Percentiles rank a stretch among this genome's conserved stretches.
Evolutionary conservation across 2,888 invertebrate species (phyloP).

Genomic region (Eudemis profundana): DNA sequence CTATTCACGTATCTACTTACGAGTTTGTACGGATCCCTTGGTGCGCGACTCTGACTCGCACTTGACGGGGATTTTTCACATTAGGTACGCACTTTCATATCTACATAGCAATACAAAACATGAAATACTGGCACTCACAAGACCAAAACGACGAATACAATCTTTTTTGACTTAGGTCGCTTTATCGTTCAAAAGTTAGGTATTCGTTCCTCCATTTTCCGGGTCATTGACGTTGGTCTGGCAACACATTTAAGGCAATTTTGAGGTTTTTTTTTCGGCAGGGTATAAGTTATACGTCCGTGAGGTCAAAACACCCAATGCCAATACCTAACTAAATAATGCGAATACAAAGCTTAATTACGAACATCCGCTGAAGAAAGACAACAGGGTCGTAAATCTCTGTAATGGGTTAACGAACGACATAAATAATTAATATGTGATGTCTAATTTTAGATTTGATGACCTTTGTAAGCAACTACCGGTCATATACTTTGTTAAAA

Average conservation of each 20-base stretch:
- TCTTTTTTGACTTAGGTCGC: conserved; percentile 21
- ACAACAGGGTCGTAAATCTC: conserved; percentile 24
- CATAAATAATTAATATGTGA: not conserved
- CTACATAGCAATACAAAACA: not conserved
- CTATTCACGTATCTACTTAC: too few relatives aligned
- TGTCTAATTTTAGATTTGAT: not conserved
- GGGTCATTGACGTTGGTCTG: conserved; percentile 55
- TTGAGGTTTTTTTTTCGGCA: conserved; percentile 56
- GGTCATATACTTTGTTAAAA: too few relatives aligned
- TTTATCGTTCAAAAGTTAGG: conserved; percentile 25
- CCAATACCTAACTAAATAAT: conserved; percentile 52
- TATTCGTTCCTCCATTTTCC: conserved; percentile 45
- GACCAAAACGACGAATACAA: conserved; percentile 9
- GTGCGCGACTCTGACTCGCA: too few relatives aligned
- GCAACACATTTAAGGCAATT: conserved; percentile 36
- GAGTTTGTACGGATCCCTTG: too few relatives aligned
- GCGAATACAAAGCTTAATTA: conserved; percentile 48
- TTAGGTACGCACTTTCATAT: not conserved
- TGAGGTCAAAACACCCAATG: conserved; percentile 63
- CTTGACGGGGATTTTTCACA: not conserved
- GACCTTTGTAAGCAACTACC: not conserved
- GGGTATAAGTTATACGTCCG: conserved; percentile 61
- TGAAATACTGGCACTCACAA: conserved; percentile 5
- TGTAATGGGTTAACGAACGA: conserved; percentile 1
- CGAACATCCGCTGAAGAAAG: conserved; percentile 17